Conservation (phyloP, 1,140 invertebrate genomes). For the Tachypleus tridentatus region DNA sequence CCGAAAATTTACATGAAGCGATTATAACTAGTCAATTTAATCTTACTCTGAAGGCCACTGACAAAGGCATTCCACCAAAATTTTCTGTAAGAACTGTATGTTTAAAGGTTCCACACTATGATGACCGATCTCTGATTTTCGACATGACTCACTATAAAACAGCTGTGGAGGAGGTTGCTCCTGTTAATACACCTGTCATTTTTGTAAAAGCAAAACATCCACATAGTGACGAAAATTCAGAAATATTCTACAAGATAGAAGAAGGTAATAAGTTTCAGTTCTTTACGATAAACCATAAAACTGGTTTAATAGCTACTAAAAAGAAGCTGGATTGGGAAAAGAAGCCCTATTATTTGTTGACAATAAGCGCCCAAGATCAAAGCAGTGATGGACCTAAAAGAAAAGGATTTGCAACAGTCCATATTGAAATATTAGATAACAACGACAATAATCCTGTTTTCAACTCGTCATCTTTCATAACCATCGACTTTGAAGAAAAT, state of each 20-base stretch:
- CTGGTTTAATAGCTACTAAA: slow-evolving; percentile 77
- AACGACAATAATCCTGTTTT: slow-evolving; percentile 90
- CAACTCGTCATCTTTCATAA: slow-evolving; percentile 37
- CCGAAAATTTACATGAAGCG: slow-evolving; percentile 44
- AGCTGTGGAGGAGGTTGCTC: slow-evolving; percentile 72
- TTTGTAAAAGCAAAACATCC: not conserved
- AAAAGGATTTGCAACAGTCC: slow-evolving; percentile 70
- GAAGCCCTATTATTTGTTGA: slow-evolving; percentile 76
- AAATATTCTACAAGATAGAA: slow-evolving; percentile 75
- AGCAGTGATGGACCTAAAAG: slow-evolving; percentile 39
- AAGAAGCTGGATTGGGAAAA: slow-evolving; percentile 73
- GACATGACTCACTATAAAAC: slow-evolving; percentile 76
- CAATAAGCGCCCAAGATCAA: slow-evolving; percentile 76
- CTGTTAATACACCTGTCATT: slow-evolving; percentile 65
- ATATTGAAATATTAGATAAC: slow-evolving; percentile 69
- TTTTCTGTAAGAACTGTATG: slow-evolving; percentile 29
- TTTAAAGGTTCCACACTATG: slow-evolving; percentile 56
- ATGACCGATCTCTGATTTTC: slow-evolving; percentile 63
- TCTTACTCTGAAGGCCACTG: slow-evolving; percentile 67
- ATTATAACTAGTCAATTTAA: slow-evolving; percentile 47
- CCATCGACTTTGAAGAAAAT: slow-evolving; percentile 58
- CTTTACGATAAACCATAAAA: slow-evolving; percentile 72
- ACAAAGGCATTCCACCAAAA: slow-evolving; percentile 61
- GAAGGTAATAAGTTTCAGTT: slow-evolving; percentile 80
- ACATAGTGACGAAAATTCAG: slow-evolving; percentile 68